Conservation (phyloP, 2,888 invertebrate genomes). For the Troides aeacus region DNA sequence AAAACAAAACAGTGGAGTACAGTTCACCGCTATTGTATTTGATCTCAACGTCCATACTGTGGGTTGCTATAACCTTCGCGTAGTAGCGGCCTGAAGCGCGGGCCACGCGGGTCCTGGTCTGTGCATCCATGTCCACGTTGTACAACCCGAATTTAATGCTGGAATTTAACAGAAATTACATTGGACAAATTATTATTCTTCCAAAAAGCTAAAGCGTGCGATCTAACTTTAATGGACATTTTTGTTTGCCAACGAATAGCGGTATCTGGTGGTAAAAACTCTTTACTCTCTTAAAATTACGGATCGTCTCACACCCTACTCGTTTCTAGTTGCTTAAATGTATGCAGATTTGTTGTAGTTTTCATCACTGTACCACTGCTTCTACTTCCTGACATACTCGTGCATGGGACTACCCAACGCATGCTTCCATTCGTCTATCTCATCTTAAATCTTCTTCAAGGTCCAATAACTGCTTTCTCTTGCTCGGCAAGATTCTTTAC, state of each 20-base stretch:
- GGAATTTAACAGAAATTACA: conserved; percentile 18
- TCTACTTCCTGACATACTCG: no score
- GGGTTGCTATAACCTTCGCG: conserved; percentile 39
- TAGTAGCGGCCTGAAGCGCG: conserved; percentile 52
- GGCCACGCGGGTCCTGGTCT: conserved; percentile 34
- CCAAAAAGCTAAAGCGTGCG: not conserved
- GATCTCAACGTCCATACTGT: conserved; percentile 32
- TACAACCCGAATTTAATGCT: conserved; percentile 44
- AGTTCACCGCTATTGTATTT: conserved; percentile 27
- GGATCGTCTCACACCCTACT: not conserved
- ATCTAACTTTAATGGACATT: not conserved
- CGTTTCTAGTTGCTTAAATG: not conserved
- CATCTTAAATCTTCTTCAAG: no score
- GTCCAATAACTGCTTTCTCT: no score
- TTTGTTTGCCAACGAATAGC: not conserved
- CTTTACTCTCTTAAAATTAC: no score
- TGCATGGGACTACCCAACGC: no score
- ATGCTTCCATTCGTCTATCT: no score
- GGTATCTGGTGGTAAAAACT: no score
- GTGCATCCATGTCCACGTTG: conserved; percentile 37
- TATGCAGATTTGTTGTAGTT: not conserved
- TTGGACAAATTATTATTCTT: not conserved
- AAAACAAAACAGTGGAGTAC: conserved; percentile 5
- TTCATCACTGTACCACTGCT: no score
- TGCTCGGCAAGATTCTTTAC: no score